Evolutionary conservation across 2,888 invertebrate species (phyloP), one percentile per base, ranked within the genome.

Genomic region (Chrysotoxum bicinctum): DNA sequence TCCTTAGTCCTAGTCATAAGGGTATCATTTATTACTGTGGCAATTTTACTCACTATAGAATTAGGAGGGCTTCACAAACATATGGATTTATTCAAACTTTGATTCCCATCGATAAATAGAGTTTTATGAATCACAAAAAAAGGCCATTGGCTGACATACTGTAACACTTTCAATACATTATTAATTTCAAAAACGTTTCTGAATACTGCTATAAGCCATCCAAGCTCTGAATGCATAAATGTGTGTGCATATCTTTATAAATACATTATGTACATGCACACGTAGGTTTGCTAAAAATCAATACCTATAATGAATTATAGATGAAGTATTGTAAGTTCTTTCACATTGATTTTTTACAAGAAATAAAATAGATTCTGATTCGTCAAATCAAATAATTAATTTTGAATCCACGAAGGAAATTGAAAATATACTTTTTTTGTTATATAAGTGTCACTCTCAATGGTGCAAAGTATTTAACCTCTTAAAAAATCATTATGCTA

Each of bases 31-130:
- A 69, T 54, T 30, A 37, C 35, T 26, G 16, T 37, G 23, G 52
- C 45, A 54, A 16, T 21, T 35, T 19, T 14, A 37, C 6, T 58
- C 14, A 58, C 35, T 19, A 45, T 62, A 16, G 8, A 7, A 60
- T 40, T 4, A 26, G n/a, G n/a, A n/a, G n/a, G n/a, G n/a, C n/a
- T n/a, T n/a, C n/a, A 23, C 45, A 64, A 14, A 26, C 62, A 30
- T 45, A 62, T 16, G 77, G 48, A 56, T 37, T 58, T 56, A 80
- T 62, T 37, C 37, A 62, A 69, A 12, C 45, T 12, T 45, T 48
- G 30, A 75, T 74, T 68, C 66, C 35, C 48, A 45, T 80, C 80
- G 30, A 75, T 75, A 80, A 75, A 80, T 80, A 68, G 68, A 69
- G 54, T 80, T 78, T 79, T 73, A 79, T 79, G 60, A 19, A 74